These are phyloP conservation scores for Drosophila borealis DNA, from an alignment of 2,888 invertebrate genomes.

Conservation along the genomic window DNA sequence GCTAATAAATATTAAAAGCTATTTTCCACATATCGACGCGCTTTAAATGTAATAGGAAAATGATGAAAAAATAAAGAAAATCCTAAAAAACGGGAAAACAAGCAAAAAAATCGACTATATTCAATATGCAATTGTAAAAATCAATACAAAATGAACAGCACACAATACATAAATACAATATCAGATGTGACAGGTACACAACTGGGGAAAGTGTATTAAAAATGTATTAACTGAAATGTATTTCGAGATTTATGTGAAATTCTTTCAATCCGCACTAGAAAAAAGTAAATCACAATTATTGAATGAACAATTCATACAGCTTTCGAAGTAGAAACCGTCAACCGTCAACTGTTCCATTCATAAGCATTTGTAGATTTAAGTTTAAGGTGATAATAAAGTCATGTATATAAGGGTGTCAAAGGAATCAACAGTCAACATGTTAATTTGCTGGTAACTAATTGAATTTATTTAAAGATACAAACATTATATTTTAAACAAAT, in stretches of 20 bases:
- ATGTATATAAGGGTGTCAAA: no score
- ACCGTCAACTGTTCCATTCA: no score
- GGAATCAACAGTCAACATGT: no score
- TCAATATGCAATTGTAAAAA: slow-evolving; percentile 31
- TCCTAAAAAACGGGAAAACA: background rate
- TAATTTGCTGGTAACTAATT: no score
- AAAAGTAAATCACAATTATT: background rate
- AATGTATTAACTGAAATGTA: slow-evolving; percentile 26
- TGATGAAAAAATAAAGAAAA: slow-evolving; percentile 27
- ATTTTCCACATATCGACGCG: slow-evolving; percentile 36
- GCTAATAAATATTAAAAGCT: slow-evolving; percentile 70
- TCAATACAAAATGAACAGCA: slow-evolving; percentile 18
- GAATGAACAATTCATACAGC: no score
- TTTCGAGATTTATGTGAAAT: background rate
- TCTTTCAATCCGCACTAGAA: background rate
- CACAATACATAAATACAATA: background rate
- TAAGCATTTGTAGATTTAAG: no score
- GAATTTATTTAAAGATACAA: no score
- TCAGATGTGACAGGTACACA: background rate
- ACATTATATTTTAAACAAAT: no score
- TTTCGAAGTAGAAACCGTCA: no score
- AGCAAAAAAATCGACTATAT: slow-evolving; percentile 5
- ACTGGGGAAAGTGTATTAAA: slow-evolving; percentile 33
- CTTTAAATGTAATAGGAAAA: slow-evolving; percentile 27
- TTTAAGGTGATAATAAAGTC: no score